A percentile compares a stretch with the other conserved stretches of the same genome.
phyloP scores from a whole-genome alignment of 1,140 invertebrate genomes.

The Bombus turneri region DNA sequence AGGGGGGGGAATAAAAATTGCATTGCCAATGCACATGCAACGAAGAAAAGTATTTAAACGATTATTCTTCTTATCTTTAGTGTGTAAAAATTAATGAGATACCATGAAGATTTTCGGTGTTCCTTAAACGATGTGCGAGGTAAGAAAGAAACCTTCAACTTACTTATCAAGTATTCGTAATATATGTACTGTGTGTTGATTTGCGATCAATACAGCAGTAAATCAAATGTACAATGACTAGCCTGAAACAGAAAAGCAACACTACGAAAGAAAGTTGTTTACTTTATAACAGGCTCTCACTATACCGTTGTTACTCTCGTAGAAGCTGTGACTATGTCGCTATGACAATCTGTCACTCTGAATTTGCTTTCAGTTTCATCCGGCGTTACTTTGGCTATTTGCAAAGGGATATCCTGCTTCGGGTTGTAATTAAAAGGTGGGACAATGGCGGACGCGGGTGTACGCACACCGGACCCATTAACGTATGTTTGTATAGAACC shows the following conservation, averaged over 20 bases:
- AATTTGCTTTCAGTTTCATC: slow-evolving; percentile 63
- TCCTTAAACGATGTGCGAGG: slow-evolving; percentile 17
- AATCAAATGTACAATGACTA: slow-evolving; percentile 72
- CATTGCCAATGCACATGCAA: slow-evolving; percentile 38
- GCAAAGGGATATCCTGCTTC: slow-evolving; percentile 63
- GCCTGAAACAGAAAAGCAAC: slow-evolving; percentile 61
- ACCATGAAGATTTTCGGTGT: slow-evolving; percentile 22
- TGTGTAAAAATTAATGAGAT: slow-evolving; percentile 26
- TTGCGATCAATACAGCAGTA: not conserved
- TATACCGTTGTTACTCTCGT: slow-evolving; percentile 77
- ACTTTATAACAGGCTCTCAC: slow-evolving; percentile 29
- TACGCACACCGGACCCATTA: slow-evolving; percentile 23
- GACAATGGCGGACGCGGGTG: slow-evolving; percentile 81
- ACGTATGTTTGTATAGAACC: slow-evolving; percentile 57
- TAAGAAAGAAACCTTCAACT: slow-evolving; percentile 42
- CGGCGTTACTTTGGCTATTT: slow-evolving; percentile 44
- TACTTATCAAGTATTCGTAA: slow-evolving; percentile 44
- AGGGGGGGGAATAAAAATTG: slow-evolving; percentile 13
- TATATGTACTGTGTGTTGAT: not conserved
- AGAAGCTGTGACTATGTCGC: slow-evolving; percentile 73
- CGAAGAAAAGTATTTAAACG: slow-evolving; percentile 24
- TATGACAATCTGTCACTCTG: slow-evolving; percentile 56
- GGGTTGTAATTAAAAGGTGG: slow-evolving; percentile 84
- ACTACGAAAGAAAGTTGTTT: slow-evolving; percentile 47
- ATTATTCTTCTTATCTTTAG: slow-evolving; percentile 31